Base-by-base conservation (phyloP, 53 echinoderm and acorn worm genomes). In the Temnopleurus reevesii region DNA sequence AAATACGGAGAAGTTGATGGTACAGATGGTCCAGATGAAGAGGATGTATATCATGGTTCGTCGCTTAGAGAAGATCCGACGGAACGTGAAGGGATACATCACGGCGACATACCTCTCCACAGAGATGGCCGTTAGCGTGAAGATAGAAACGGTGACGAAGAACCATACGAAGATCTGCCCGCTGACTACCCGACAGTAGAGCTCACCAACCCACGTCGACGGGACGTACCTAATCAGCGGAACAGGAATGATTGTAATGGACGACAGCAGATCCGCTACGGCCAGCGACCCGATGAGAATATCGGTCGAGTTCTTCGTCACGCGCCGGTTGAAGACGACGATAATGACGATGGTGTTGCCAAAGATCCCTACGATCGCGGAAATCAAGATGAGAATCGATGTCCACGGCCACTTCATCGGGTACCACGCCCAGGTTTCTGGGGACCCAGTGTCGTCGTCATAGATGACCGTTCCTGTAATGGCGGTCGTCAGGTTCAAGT, bases 261-360 rank as follows among this genome's bases (percentile, higher is more conserved):
- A 81, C 19, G 81, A 53, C 4, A 81, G 18, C 6, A 81, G 47
- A 81, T 81, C 54, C 12, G 81, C 81, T 12, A 81, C 29, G 6
- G 81, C 54, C 29, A 81, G 33, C 18, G 53, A 46, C 81, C 81
- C 81, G 81, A 81, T 81, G 9, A 81, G 54, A 54, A 54, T 53
- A 53, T 81, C 81, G 5, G 81, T 81, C 2, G 81, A 81, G 12
- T 54, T 43, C 23, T 43, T 81, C 3, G 26, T 2, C 28, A 30
- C 54, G 51, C 31, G 27, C 4, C 54, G 12, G 53, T 58, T 56
- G 59, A 58, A 58, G n/a, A 84, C 25, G 7, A 92, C 89, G 21
- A 81, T 77, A 7, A 94, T 91, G 60, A 94, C 94, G 43, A 94
- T 41, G 3, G 84, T 29, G 89, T 92, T 94, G 5, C 92, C 94